Percentiles rank a stretch among this genome's conserved stretches.
Conservation (phyloP, 92 coral and sea anemone genomes). For the Siderastrea siderea region DNA sequence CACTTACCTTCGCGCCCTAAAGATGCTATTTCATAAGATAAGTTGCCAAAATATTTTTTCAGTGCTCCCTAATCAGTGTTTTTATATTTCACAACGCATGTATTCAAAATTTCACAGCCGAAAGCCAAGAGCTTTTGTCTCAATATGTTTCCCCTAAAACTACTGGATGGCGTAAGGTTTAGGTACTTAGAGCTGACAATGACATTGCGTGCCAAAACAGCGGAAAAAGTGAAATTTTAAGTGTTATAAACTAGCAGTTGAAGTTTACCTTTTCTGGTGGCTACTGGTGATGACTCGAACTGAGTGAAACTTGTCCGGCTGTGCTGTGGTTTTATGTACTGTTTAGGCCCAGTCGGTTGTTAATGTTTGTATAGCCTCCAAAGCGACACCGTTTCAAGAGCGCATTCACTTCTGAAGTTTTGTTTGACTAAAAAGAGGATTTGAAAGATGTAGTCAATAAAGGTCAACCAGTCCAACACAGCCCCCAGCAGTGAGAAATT, state of each 20-base stretch:
- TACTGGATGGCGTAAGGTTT: not conserved
- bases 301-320: not conserved
- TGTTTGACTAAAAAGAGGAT: not conserved
- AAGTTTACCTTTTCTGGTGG: conserved; percentile 26
- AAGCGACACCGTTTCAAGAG: not conserved
- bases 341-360: not conserved
- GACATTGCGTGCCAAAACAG: not conserved
- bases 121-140: not conserved
- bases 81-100: not conserved
- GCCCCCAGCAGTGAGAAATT: conserved; percentile 2
- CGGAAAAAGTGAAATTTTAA: conserved; percentile 14
- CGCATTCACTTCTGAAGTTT: not conserved
- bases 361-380: not conserved
- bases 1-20: conserved; percentile 2
- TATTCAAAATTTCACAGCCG: not conserved
- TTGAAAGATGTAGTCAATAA: conserved; percentile 12
- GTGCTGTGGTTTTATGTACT: not conserved
- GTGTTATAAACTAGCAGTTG: not conserved
- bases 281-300: conserved; percentile 13
- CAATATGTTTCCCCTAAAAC: not conserved
- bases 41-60: conserved; percentile 13
- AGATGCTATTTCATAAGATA: not conserved
- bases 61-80: not conserved
- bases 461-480: conserved; percentile 27
- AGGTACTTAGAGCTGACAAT: not conserved